Conservation (phyloP, 2,113 vertebrate species). For the Cichladusa arquata region DNA sequence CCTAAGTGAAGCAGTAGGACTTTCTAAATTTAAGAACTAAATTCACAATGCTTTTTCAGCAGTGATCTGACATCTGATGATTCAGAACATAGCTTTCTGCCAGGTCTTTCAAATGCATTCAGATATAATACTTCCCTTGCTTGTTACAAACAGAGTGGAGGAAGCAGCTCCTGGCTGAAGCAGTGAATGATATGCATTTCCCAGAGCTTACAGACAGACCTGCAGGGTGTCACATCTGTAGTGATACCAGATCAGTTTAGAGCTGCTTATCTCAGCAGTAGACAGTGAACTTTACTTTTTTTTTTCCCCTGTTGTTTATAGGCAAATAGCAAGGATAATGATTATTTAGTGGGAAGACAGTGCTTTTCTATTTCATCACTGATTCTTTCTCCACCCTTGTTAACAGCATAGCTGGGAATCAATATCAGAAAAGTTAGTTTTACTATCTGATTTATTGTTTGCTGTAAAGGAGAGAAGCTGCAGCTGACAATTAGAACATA, state of each 20-base stretch:
- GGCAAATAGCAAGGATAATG: neutral
- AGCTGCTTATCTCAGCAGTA: neutral
- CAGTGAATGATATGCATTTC: neutral
- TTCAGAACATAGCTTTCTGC: neutral
- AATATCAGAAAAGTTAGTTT: neutral
- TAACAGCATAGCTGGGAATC: neutral
- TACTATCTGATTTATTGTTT: neutral
- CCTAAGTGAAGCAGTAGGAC: neutral
- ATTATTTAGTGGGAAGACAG: neutral
- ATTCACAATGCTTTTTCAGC: neutral
- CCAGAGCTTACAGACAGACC: neutral
- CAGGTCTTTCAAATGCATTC: neutral
- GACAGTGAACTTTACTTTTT: neutral
- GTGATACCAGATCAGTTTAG: neutral
- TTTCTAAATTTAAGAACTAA: neutral
- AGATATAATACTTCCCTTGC: neutral
- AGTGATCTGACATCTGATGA: neutral
- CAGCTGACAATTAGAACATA: neutral
- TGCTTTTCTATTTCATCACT: neutral
- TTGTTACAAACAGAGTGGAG: neutral
- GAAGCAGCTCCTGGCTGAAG: neutral
- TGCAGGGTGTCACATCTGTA: neutral
- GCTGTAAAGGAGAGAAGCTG: neutral
- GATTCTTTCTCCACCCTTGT: neutral
- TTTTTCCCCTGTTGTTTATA: neutral